Evolutionary conservation across 2,113 vertebrate genomes (phyloP).

Genomic region (Felis catus): F.catus_Fca126_mat1.0 CM031415.1:117263001-117263500

Average conservation of each 20-base stretch:
- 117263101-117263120: neutral
- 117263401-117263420: conserved; percentile 46
- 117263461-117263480: neutral
- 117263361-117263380: neutral
- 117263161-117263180: neutral
- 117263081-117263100: neutral
- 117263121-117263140: neutral
- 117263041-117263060: neutral
- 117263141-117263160: neutral
- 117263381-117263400: conserved; percentile 31
- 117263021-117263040: neutral
- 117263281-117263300: neutral
- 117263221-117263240: neutral
- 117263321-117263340: conserved; percentile 33
- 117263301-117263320: neutral
- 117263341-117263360: neutral
- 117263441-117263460: conserved; percentile 49
- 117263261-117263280: conserved; percentile 9
- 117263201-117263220: neutral
- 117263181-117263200: conserved; percentile 40
- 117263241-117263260: neutral
- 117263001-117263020: conserved; percentile 27
- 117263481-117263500: neutral
- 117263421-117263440: conserved; percentile 52
- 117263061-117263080: neutral